Evolutionary conservation across 2,888 invertebrate genomes (phyloP).

Genomic region (Caradrina clavipalpis): DNA sequence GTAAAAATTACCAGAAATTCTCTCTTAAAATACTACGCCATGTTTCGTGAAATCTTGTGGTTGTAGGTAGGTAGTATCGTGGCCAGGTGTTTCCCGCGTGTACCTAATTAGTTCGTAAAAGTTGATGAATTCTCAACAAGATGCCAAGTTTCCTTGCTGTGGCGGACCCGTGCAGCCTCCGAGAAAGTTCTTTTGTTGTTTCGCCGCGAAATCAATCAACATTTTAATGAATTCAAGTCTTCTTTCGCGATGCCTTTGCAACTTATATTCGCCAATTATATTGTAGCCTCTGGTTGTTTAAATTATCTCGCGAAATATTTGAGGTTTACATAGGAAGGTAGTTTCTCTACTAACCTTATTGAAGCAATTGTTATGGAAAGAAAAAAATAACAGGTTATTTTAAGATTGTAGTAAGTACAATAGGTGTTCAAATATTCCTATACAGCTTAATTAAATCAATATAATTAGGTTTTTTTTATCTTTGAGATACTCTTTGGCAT

Average conservation of each 20-base stretch:
- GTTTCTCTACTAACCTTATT: background rate
- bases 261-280: conserved; percentile 24
- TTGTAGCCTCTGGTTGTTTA: conserved; percentile 12
- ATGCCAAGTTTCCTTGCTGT: conserved; percentile 34
- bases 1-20: no score
- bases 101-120: conserved; percentile 52
- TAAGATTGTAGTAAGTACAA: no score
- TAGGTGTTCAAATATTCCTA: no score
- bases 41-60: conserved; percentile 10
- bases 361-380: no score
- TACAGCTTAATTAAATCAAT: no score
- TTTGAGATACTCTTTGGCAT: no score
- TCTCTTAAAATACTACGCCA: background rate
- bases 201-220: conserved; percentile 57
- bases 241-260: conserved; percentile 24
- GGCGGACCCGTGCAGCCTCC: conserved; percentile 16
- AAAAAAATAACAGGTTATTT: no score
- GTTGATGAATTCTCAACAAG: conserved; percentile 56
- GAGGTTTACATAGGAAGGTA: background rate
- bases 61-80: background rate
- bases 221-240: conserved; percentile 55
- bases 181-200: conserved; percentile 57
- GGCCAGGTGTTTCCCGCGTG: conserved; percentile 43
- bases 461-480: no score
- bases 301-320: background rate